Percentiles rank a stretch among this genome's conserved stretches.
phyloP scores from a whole-genome alignment of 2,113 vertebrate species.

The Melanotaenia duboulayi region DNA sequence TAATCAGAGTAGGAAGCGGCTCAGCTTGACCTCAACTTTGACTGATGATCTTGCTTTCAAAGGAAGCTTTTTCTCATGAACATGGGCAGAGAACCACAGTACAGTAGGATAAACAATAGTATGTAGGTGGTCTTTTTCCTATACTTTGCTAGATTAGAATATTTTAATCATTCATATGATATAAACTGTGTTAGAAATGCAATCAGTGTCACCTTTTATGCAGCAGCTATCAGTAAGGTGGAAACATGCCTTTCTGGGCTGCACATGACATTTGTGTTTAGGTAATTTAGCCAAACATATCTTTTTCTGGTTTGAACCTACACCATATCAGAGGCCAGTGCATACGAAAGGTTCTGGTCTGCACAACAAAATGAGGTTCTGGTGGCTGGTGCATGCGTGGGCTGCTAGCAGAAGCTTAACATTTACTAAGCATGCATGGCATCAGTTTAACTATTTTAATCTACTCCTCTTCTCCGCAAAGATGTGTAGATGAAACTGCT shows the following conservation, averaged over 20 bases:
- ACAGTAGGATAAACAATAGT: background rate
- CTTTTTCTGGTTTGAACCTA: background rate
- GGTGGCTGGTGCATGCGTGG: background rate
- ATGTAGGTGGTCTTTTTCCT: conserved; percentile 2
- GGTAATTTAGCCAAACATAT: background rate
- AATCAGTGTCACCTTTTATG: background rate
- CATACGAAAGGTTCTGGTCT: background rate
- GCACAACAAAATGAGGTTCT: conserved; percentile 8
- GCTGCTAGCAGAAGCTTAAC: background rate
- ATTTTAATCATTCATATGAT: conserved; percentile 6
- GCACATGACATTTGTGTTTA: conserved; percentile 1
- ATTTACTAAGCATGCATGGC: background rate
- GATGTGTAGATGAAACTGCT: too few relatives aligned
- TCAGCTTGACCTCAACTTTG: conserved; percentile 38
- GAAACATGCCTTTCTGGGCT: background rate
- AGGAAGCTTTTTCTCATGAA: conserved; percentile 45
- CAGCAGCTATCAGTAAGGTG: background rate
- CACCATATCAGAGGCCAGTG: background rate
- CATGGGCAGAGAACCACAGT: conserved; percentile 5
- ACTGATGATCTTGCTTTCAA: conserved; percentile 40
- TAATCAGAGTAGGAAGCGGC: conserved; percentile 69
- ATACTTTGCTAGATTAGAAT: background rate
- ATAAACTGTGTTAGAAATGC: background rate
- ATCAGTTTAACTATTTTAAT: background rate
- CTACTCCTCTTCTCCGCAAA: background rate